Percentiles rank a stretch among this genome's conserved stretches.
phyloP scores from a whole-genome alignment of 53 echinoderm and acorn worm genomes.

The Henricia sp. region DNA sequence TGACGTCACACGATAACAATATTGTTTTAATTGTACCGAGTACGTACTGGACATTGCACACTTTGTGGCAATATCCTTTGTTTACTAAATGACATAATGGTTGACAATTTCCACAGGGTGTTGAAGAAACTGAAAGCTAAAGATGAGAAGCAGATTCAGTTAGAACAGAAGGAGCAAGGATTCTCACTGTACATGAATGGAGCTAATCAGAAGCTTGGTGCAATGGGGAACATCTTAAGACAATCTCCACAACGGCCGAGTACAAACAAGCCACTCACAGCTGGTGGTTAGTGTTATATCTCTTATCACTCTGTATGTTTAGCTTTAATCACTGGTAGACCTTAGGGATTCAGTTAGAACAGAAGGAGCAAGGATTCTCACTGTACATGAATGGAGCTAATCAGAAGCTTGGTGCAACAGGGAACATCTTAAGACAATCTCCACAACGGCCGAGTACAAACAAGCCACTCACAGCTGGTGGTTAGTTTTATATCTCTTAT shows the following conservation, averaged over 20 bases:
- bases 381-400: slow-evolving; percentile 94
- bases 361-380: slow-evolving; percentile 88
- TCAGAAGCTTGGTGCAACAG: slow-evolving; percentile 35
- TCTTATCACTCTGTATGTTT: too few species aligned
- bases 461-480: slow-evolving; percentile 96
- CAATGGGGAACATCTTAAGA: slow-evolving; percentile 47
- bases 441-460: slow-evolving; percentile 70
- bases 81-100: background rate
- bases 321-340: too few species aligned
- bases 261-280: slow-evolving; percentile 86
- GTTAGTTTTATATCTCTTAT: too few species aligned
- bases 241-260: slow-evolving; percentile 79
- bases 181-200: slow-evolving; percentile 97
- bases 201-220: slow-evolving; percentile 64
- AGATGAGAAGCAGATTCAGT: slow-evolving; percentile 89
- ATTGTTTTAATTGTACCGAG: background rate
- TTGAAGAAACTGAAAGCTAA: slow-evolving; percentile 91
- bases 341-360: slow-evolving; percentile 85
- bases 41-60: background rate
- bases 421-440: slow-evolving; percentile 51
- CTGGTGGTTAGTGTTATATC: too few species aligned
- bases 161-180: slow-evolving; percentile 90
- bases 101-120: slow-evolving; percentile 46
- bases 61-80: background rate
- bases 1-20: background rate